These are phyloP conservation scores for Pandemis corylana DNA, from an alignment of 2,888 invertebrate species.

Conservation along the genomic window DNA sequence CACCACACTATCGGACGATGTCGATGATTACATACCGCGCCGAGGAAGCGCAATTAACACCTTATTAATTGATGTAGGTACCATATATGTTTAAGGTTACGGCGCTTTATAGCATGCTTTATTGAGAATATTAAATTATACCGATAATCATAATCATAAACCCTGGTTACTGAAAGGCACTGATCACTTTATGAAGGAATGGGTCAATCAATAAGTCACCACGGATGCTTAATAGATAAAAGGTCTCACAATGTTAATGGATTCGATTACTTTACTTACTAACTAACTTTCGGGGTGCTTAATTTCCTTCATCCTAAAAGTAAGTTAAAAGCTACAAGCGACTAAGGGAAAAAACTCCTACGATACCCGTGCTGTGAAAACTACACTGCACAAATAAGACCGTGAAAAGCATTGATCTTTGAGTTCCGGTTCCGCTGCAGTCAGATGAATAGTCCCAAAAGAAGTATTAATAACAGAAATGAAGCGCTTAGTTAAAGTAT, in stretches of 20 bases:
- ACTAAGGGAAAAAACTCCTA: no score
- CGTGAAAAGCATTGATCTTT: no score
- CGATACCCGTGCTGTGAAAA: no score
- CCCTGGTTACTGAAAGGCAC: background rate
- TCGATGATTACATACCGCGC: constrained; percentile 6
- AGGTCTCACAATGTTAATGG: background rate
- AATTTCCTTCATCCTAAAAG: background rate
- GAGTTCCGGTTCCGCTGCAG: no score
- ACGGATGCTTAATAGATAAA: background rate
- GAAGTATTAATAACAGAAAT: background rate
- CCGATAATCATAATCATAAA: background rate
- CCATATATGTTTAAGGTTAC: background rate
- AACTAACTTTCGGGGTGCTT: background rate
- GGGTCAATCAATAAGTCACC: background rate
- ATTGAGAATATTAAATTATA: background rate
- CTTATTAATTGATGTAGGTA: constrained; percentile 1
- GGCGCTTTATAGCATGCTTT: background rate
- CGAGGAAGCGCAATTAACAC: constrained; percentile 26
- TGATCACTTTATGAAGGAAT: background rate
- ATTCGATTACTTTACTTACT: background rate
- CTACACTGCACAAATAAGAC: no score
- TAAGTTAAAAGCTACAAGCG: no score
- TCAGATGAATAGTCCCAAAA: no score
- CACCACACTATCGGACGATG: constrained; percentile 16
- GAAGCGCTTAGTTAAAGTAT: background rate